Percentiles rank a stretch among this genome's conserved stretches.
Evolutionary conservation across 1,140 invertebrate genomes (phyloP).

Genomic region (Drosophila ananassae): DNA sequence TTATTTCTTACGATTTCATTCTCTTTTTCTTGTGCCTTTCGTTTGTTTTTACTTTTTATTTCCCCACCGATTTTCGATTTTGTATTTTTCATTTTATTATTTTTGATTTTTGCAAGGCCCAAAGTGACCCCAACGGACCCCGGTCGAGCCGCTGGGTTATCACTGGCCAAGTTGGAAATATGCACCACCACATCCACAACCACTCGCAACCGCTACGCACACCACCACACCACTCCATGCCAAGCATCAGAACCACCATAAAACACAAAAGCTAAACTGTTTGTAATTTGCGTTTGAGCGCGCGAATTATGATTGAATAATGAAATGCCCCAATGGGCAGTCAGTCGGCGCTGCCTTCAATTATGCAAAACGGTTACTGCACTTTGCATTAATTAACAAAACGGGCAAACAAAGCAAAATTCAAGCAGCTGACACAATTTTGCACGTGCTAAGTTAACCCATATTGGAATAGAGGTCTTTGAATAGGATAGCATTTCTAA

Average conservation of each 20-base stretch:
- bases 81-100: constrained; percentile 5
- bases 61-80: constrained; percentile 10
- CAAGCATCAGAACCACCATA: neutral
- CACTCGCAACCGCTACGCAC: neutral
- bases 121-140: constrained; percentile 65
- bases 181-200: constrained; percentile 38
- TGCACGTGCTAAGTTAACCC: constrained; percentile 48
- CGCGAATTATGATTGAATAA: constrained; percentile 82
- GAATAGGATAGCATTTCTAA: neutral
- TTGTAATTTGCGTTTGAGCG: constrained; percentile 70
- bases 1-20: constrained; percentile 39
- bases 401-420: constrained; percentile 39
- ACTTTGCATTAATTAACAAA: constrained; percentile 79
- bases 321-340: constrained; percentile 62
- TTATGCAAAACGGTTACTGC: constrained; percentile 80
- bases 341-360: constrained; percentile 54
- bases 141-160: constrained; percentile 69
- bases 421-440: constrained; percentile 53
- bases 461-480: constrained; percentile 8
- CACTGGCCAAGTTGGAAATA: constrained; percentile 51
- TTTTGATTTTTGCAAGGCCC: constrained; percentile 64
- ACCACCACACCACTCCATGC: neutral
- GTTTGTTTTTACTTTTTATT: constrained; percentile 18
- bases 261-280: constrained; percentile 26
- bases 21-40: constrained; percentile 25